Evolutionary conservation across 2,797 vertebrate species (phyloP).

Genomic region (Helostoma temminkii): DNA sequence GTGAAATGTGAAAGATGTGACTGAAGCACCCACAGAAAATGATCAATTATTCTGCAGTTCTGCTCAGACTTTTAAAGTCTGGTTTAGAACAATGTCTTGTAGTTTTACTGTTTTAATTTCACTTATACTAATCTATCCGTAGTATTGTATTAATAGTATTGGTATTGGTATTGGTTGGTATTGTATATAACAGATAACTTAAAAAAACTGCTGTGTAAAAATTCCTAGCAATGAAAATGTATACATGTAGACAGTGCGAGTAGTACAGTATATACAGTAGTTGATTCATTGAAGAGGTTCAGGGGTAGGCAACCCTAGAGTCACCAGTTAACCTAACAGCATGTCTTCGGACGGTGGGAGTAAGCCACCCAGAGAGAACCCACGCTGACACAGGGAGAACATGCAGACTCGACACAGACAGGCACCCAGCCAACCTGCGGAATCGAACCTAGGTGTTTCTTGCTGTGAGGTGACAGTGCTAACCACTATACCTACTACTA

Average conservation of each 20-base stretch:
- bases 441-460: too few relatives aligned
- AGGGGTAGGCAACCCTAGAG: too few relatives aligned
- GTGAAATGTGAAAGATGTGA: not conserved
- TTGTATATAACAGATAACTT: not conserved
- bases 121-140: not conserved
- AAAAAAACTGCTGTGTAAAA: not conserved
- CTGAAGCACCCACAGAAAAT: not conserved
- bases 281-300: not conserved
- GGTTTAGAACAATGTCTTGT: not conserved
- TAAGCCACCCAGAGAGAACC: too few relatives aligned
- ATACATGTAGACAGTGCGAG: not conserved
- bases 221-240: not conserved
- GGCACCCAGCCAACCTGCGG: too few relatives aligned
- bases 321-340: too few relatives aligned
- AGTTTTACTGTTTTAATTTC: slow-evolving; percentile 3
- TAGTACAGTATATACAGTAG: not conserved
- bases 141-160: not conserved
- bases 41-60: not conserved
- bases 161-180: not conserved
- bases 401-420: too few relatives aligned
- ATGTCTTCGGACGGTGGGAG: too few relatives aligned
- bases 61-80: not conserved
- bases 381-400: too few relatives aligned
- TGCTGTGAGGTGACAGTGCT: too few relatives aligned
- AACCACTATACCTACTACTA: too few relatives aligned